phyloP scores from a whole-genome alignment of 1,140 invertebrate genomes.

The Dinoponera quadriceps region DNA sequence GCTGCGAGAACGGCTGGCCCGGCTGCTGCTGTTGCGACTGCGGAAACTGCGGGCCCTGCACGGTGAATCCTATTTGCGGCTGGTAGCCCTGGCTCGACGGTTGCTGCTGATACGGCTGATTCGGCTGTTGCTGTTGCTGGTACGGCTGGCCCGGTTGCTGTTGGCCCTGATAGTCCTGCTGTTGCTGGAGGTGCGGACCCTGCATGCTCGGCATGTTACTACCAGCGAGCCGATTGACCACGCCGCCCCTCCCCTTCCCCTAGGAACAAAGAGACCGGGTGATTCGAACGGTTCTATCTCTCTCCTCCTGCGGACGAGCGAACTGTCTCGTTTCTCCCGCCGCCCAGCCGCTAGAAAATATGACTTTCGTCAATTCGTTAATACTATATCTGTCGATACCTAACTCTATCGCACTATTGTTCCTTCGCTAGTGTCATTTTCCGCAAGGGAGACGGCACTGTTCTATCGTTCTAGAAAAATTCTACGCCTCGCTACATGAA shows the following conservation, averaged over 20 bases:
- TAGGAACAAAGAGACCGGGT: slow-evolving; percentile 76
- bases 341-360: background rate
- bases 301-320: background rate
- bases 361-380: slow-evolving; percentile 1
- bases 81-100: slow-evolving; percentile 78
- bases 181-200: slow-evolving; percentile 81
- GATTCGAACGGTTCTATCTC: background rate
- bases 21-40: slow-evolving; percentile 83
- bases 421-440: slow-evolving; percentile 25
- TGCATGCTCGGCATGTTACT: slow-evolving; percentile 86
- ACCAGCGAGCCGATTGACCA: slow-evolving; percentile 87
- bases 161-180: slow-evolving; percentile 75
- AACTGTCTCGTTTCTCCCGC: background rate
- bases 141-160: slow-evolving; percentile 74
- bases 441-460: background rate
- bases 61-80: slow-evolving; percentile 57
- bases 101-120: slow-evolving; percentile 80
- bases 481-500: slow-evolving; percentile 32
- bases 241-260: slow-evolving; percentile 87
- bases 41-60: slow-evolving; percentile 75
- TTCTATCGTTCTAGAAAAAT: slow-evolving; percentile 21
- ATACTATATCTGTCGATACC: slow-evolving; percentile 17
- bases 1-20: slow-evolving; percentile 80
- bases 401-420: slow-evolving; percentile 33
- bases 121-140: slow-evolving; percentile 77